Conservation (phyloP, 1,140 invertebrate genomes). For the Zaprionus nigranus region DNA sequence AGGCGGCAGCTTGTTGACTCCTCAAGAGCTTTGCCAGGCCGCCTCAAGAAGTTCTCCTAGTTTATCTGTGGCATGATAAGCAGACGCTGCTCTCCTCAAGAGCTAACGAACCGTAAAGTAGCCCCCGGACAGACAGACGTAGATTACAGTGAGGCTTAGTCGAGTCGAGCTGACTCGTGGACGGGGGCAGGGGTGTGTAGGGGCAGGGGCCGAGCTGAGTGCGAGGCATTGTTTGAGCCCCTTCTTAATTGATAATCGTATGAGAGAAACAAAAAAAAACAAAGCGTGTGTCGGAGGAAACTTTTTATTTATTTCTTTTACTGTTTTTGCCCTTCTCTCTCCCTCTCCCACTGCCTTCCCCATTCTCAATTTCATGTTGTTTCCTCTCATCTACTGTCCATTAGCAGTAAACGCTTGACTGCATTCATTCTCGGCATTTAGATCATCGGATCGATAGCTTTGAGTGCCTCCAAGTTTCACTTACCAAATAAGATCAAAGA, state of each 20-base stretch:
- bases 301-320: slow-evolving; percentile 40
- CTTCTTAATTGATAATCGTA: slow-evolving; percentile 75
- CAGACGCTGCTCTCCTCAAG: slow-evolving; percentile 33
- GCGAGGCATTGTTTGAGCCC: slow-evolving; percentile 65
- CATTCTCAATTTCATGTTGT: not conserved
- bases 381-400: slow-evolving; percentile 20
- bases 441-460: slow-evolving; percentile 38
- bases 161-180: not conserved
- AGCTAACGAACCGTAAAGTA: slow-evolving; percentile 77
- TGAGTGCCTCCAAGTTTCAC: slow-evolving; percentile 13
- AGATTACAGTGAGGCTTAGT: slow-evolving; percentile 58
- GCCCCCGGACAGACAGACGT: slow-evolving; percentile 32
- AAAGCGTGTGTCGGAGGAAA: slow-evolving; percentile 12
- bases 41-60: slow-evolving; percentile 36
- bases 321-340: not conserved
- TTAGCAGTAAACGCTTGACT: slow-evolving; percentile 39
- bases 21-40: slow-evolving; percentile 5
- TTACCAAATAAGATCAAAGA: not conserved
- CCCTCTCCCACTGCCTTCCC: too few species aligned
- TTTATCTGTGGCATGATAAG: slow-evolving; percentile 69
- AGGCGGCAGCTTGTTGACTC: slow-evolving; percentile 38
- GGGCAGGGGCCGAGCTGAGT: slow-evolving; percentile 53
- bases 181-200: too few species aligned
- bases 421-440: slow-evolving; percentile 51
- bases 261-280: slow-evolving; percentile 40